Conservation (phyloP, 2,797 vertebrate genomes). For the Chrosomus eos region DNA sequence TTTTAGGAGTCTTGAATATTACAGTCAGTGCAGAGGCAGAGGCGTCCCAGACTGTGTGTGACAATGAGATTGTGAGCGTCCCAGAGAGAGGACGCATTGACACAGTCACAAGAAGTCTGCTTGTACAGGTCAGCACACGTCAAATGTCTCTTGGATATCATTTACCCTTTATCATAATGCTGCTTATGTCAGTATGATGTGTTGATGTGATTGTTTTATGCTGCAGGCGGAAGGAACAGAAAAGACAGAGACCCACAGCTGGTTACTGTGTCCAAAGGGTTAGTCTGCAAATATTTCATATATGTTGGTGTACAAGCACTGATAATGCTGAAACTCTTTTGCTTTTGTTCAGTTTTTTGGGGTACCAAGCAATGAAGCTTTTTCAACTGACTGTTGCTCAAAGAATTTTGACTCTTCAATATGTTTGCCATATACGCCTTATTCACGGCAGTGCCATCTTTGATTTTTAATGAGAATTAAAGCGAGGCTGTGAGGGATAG, state of each 20-base stretch:
- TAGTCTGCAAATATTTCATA: constrained; percentile 12
- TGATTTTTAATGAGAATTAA: no score
- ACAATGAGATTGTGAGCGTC: constrained; percentile 65
- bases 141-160: not conserved
- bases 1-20: constrained; percentile 77
- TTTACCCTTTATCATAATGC: not conserved
- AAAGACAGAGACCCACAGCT: constrained; percentile 63
- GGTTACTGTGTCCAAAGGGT: constrained; percentile 75
- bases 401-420: not conserved
- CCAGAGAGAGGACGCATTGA: constrained; percentile 75
- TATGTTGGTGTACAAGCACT: not conserved
- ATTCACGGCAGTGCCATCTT: no score
- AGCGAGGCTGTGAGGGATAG: no score
- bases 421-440: not conserved
- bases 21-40: constrained; percentile 76
- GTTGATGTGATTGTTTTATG: not conserved
- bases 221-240: constrained; percentile 71
- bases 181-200: not conserved
- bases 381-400: no score
- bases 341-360: not conserved
- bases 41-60: constrained; percentile 67
- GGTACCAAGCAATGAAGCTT: not conserved
- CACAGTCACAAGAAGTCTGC: constrained; percentile 66
- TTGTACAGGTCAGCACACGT: constrained; percentile 68
- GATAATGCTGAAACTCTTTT: fast-evolving